A percentile compares a stretch with the other conserved stretches of the same genome.
Conservation (phyloP, 2,113 vertebrate genomes). For the Tamias sibiricus region DNA sequence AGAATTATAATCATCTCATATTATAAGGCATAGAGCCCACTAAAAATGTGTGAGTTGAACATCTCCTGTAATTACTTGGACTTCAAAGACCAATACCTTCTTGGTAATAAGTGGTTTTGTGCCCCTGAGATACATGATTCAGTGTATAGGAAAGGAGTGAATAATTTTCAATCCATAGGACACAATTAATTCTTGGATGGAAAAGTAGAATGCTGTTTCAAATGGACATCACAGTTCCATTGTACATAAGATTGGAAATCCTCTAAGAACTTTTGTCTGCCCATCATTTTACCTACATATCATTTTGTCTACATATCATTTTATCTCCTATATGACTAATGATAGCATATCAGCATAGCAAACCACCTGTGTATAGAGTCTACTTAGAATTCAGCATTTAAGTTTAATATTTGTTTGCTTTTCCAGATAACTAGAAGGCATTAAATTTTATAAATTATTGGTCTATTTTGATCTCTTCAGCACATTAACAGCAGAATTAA, state of each 20-base stretch:
- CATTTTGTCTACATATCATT: neutral
- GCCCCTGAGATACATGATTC: neutral
- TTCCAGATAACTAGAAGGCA: neutral
- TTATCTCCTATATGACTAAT: neutral
- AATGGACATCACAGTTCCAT: neutral
- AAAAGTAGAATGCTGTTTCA: neutral
- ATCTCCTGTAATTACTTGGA: neutral
- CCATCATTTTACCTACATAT: neutral
- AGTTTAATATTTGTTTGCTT: neutral
- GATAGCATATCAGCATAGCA: neutral
- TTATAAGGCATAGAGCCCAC: neutral
- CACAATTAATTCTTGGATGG: neutral
- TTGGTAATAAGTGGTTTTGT: neutral
- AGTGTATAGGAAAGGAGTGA: neutral
- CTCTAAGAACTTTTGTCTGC: neutral
- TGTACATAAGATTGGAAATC: neutral
- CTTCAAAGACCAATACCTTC: constrained; percentile 27
- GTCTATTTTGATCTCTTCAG: neutral
- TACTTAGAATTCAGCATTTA: neutral
- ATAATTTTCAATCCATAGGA: neutral
- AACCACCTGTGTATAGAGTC: neutral
- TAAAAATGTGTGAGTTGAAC: neutral
- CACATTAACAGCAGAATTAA: neutral
- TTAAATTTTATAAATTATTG: neutral
- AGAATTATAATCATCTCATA: neutral